These are phyloP conservation scores for Penaeus indicus DNA, from an alignment of 1,140 invertebrate species.

Conservation along the genomic window DNA sequence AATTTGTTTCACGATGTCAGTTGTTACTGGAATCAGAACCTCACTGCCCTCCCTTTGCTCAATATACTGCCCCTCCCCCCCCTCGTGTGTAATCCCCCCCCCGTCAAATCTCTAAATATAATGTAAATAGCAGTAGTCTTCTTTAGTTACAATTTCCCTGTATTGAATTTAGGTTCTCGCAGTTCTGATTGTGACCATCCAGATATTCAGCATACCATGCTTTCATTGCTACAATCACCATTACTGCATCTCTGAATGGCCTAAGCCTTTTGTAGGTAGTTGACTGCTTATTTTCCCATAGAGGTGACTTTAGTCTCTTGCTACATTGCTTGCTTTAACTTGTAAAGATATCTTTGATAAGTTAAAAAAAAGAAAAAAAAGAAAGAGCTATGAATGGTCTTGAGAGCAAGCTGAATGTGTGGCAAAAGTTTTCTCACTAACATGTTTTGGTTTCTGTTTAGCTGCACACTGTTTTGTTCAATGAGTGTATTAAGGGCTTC, in stretches of 20 bases:
- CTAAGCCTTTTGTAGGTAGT: slow-evolving; percentile 56
- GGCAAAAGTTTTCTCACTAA: slow-evolving; percentile 56
- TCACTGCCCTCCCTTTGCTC: background rate
- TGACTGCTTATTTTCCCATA: slow-evolving; percentile 39
- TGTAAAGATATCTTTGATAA: slow-evolving; percentile 41
- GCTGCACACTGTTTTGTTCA: slow-evolving; percentile 49
- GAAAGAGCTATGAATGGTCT: slow-evolving; percentile 43
- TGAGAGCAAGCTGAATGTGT: slow-evolving; percentile 49
- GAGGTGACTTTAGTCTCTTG: slow-evolving; percentile 35
- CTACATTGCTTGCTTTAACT: slow-evolving; percentile 49
- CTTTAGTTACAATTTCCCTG: slow-evolving; percentile 43
- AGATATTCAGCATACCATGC: slow-evolving; percentile 41
- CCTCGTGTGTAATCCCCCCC: slow-evolving; percentile 24
- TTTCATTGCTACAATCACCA: slow-evolving; percentile 52
- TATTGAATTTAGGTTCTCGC: slow-evolving; percentile 37
- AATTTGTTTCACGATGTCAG: no score
- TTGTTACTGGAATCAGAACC: no score
- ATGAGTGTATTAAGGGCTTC: slow-evolving; percentile 54
- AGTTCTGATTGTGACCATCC: slow-evolving; percentile 48
- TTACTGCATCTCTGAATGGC: slow-evolving; percentile 43
- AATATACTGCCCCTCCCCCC: slow-evolving; percentile 43
- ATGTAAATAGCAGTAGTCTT: slow-evolving; percentile 56
- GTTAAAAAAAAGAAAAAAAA: background rate
- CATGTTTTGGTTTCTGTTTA: slow-evolving; percentile 64
- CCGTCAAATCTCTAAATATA: slow-evolving; percentile 18